phyloP scores from a whole-genome alignment of 1,140 invertebrate species.

The Coboldia fuscipes region DNA sequence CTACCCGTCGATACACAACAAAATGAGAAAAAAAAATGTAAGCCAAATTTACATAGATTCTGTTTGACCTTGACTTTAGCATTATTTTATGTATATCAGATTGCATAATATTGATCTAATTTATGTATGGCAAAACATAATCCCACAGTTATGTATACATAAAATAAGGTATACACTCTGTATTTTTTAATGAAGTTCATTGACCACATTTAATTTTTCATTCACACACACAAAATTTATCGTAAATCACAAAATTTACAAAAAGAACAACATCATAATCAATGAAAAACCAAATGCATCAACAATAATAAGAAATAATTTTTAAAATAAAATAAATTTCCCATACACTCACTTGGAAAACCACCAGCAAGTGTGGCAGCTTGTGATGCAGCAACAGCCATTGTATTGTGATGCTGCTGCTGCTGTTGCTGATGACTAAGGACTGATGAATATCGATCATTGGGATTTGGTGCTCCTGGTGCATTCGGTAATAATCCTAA shows the following conservation, averaged over 20 bases:
- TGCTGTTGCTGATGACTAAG: conserved; percentile 19
- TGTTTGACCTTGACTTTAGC: no score
- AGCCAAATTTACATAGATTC: no score
- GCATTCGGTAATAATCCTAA: conserved; percentile 19
- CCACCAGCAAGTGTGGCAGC: conserved; percentile 49
- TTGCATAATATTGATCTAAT: no score
- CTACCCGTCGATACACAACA: no score
- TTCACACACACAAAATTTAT: neutral
- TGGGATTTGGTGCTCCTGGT: conserved; percentile 10
- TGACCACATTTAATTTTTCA: neutral
- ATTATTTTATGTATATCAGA: no score
- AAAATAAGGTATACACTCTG: no score
- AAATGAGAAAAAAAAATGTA: no score
- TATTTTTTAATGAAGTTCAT: neutral
- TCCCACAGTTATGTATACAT: no score
- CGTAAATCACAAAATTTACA: neutral
- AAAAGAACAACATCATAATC: neutral
- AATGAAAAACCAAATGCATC: neutral
- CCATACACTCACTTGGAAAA: conserved; percentile 36
- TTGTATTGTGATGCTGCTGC: conserved; percentile 42
- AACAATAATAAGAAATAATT: neutral
- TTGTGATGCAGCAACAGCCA: conserved; percentile 58
- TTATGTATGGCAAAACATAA: no score
- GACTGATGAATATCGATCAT: conserved; percentile 16
- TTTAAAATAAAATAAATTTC: neutral